These are phyloP conservation scores for Hydra vulgaris DNA, from an alignment of 30 jellyfish, hydroid and myxozoan species.

Conservation along the genomic window DNA sequence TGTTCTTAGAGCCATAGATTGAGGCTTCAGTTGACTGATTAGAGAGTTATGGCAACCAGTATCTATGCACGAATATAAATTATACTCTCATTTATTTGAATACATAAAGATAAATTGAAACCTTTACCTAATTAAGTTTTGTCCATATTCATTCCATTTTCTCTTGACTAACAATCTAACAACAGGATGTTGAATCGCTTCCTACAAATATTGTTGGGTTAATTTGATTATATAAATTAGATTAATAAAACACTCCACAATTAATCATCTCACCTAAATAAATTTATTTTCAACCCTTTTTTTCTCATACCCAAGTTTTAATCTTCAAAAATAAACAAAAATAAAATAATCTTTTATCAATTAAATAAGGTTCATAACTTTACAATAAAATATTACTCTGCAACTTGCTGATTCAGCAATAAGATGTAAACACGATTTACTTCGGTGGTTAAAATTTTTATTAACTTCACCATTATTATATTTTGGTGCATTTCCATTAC, in stretches of 20 bases:
- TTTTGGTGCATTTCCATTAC: constrained; percentile 50
- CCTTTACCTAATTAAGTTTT: constrained; percentile 38
- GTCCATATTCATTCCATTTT: constrained; percentile 71
- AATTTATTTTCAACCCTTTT: no score
- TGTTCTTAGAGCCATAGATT: no score
- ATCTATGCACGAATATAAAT: no score
- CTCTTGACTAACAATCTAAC: constrained; percentile 63
- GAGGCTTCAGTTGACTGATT: no score
- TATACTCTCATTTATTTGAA: no score
- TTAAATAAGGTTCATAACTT: no score
- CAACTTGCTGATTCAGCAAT: constrained; percentile 43
- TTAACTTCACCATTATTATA: constrained; percentile 11
- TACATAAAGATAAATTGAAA: no score
- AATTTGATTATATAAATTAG: no score
- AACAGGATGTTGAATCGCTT: constrained; percentile 70
- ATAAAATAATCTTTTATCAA: not conserved
- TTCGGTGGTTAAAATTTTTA: constrained; percentile 27
- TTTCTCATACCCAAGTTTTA: no score
- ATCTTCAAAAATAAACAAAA: not conserved
- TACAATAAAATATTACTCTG: constrained; percentile 32
- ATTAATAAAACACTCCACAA: no score
- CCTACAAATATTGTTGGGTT: constrained; percentile 17
- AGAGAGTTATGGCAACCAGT: no score
- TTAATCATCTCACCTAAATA: not conserved
- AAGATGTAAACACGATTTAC: constrained; percentile 44